A percentile compares a stretch with the other conserved stretches of the same genome.
Conservation (phyloP, 2,888 invertebrate genomes). For the Podotricha telesiphe region DNA sequence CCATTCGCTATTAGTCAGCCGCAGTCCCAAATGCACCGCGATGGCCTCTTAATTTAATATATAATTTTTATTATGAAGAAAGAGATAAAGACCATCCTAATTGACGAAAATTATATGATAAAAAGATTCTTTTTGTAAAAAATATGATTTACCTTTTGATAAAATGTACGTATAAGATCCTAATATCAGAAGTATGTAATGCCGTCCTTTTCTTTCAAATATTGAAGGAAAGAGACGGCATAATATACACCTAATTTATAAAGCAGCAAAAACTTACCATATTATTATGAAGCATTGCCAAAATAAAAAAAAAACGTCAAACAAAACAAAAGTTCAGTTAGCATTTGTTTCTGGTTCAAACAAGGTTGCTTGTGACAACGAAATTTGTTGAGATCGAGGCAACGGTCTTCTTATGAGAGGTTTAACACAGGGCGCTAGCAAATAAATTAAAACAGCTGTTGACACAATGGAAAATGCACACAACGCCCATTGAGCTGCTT, state of each 20-base stretch:
- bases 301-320: no score
- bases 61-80: no score
- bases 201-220: not conserved
- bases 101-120: no score
- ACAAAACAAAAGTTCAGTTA: no score
- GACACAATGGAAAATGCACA: slow-evolving; percentile 68
- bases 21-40: no score
- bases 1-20: no score
- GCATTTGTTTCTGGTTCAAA: slow-evolving; percentile 57
- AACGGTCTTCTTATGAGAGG: slow-evolving; percentile 56
- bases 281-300: no score
- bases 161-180: no score
- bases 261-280: not conserved
- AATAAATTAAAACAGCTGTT: slow-evolving; percentile 62
- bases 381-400: slow-evolving; percentile 61
- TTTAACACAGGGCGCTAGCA: slow-evolving; percentile 69
- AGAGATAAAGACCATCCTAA: no score
- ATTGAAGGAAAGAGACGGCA: not conserved
- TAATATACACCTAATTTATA: not conserved
- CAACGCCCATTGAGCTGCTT: slow-evolving; percentile 71
- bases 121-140: no score
- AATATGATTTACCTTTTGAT: no score
- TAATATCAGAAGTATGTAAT: not conserved
- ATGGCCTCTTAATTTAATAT: no score
- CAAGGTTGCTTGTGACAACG: slow-evolving; percentile 68